Evolutionary conservation across 2,113 vertebrate species (phyloP).

Genomic region (Microcebus tavaratra): DNA sequence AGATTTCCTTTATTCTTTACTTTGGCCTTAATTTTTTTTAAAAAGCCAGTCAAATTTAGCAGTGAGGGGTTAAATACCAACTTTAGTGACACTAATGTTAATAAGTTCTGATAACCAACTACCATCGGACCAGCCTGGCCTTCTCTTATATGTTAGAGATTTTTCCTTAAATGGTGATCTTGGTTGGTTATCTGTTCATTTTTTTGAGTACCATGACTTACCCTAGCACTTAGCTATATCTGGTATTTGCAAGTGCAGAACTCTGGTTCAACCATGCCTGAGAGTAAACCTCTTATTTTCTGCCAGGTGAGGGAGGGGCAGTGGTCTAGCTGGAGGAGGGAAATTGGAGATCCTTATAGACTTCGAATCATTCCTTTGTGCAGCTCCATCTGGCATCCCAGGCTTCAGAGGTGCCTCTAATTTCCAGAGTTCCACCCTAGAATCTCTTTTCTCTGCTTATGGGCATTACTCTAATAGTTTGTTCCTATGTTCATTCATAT

Average conservation of each 20-base stretch:
- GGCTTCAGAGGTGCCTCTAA: neutral
- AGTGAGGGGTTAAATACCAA: no score
- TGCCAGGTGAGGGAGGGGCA: neutral
- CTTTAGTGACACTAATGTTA: no score
- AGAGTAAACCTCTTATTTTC: neutral
- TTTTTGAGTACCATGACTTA: neutral
- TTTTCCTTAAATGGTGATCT: neutral
- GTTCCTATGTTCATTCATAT: neutral
- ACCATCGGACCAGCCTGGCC: no score
- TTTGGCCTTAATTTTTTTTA: neutral
- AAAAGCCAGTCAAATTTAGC: no score
- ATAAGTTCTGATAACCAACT: no score
- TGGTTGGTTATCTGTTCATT: neutral
- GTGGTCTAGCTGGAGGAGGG: neutral
- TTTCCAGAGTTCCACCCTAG: neutral
- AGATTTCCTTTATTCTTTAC: neutral
- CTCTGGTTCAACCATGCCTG: neutral
- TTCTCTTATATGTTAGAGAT: neutral
- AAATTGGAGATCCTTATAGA: neutral
- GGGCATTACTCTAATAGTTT: neutral
- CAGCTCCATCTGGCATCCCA: neutral
- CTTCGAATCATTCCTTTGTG: neutral
- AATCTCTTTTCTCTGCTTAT: neutral
- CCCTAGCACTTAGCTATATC: neutral
- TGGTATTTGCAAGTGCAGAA: neutral